These are phyloP conservation scores for Drosophila mettleri DNA, from an alignment of 2,888 invertebrate species.

Conservation along the genomic window DNA sequence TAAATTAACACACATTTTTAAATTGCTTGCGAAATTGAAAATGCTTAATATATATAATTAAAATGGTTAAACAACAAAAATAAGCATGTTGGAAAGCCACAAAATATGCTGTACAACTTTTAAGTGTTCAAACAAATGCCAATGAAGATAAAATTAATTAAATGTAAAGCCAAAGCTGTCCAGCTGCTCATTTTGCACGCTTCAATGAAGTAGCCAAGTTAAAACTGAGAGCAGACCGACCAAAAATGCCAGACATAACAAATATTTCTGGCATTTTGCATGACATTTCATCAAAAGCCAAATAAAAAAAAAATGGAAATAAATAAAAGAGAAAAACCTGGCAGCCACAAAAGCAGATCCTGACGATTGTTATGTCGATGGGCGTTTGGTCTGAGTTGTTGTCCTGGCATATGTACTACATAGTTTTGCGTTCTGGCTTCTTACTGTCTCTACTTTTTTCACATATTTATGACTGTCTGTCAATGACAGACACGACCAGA, in stretches of 20 bases:
- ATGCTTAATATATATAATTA: background rate
- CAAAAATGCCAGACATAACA: conserved; percentile 35
- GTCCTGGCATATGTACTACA: conserved; percentile 46
- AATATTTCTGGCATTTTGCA: conserved; percentile 35
- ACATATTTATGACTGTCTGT: conserved; percentile 71
- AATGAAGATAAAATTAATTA: conserved; percentile 46
- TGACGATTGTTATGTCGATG: conserved; percentile 73
- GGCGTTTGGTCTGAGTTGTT: conserved; percentile 42
- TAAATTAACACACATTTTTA: too few species aligned
- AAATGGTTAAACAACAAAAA: background rate
- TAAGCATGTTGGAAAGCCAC: background rate
- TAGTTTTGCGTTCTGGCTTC: conserved; percentile 35
- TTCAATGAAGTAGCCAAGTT: conserved; percentile 36
- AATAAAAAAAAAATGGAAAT: conserved; percentile 27
- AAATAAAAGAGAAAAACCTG: conserved; percentile 27
- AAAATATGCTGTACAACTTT: background rate
- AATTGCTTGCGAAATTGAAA: background rate
- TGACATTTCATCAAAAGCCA: conserved; percentile 68
- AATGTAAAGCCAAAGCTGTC: conserved; percentile 43
- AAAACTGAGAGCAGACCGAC: conserved; percentile 17
- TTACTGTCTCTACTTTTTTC: conserved; percentile 48
- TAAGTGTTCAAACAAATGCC: conserved; percentile 3
- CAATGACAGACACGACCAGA: conserved; percentile 63
- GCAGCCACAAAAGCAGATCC: conserved; percentile 52
- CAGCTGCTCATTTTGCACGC: conserved; percentile 38